Percentiles rank a stretch among this genome's conserved stretches.
Conservation (phyloP, 2,888 invertebrate genomes). For the Hypomecis atomaria region DNA sequence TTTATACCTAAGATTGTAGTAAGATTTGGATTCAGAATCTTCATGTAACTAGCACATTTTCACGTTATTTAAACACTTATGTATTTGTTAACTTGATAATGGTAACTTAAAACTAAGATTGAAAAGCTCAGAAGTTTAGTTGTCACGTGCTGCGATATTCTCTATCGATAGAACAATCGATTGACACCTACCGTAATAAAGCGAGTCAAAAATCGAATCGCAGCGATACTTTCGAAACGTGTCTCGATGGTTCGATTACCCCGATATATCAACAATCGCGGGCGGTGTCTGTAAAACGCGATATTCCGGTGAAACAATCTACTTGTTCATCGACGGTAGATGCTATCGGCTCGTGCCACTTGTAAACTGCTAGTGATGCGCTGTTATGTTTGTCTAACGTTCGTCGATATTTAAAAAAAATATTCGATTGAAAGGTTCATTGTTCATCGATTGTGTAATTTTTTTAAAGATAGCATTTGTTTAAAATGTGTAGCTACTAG, state of each 20-base stretch:
- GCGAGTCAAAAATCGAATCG: constrained; percentile 4
- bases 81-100: neutral
- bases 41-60: no score
- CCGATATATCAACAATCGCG: constrained; percentile 65
- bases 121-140: no score
- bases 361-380: constrained; percentile 71
- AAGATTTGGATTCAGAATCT: no score
- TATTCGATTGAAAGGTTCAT: neutral
- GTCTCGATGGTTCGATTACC: constrained; percentile 66
- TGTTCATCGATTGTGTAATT: no score
- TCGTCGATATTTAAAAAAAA: constrained; percentile 46
- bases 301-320: constrained; percentile 79
- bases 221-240: constrained; percentile 58
- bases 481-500: no score
- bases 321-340: constrained; percentile 78
- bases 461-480: no score
- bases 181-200: constrained; percentile 8
- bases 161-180: neutral
- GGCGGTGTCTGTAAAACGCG: constrained; percentile 61
- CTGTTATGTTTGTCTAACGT: constrained; percentile 31
- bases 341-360: constrained; percentile 82
- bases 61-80: no score
- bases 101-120: no score
- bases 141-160: no score
- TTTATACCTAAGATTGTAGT: no score